Base-by-base conservation (phyloP, 2,113 vertebrate genomes). In the Trematocara variabile region DNA sequence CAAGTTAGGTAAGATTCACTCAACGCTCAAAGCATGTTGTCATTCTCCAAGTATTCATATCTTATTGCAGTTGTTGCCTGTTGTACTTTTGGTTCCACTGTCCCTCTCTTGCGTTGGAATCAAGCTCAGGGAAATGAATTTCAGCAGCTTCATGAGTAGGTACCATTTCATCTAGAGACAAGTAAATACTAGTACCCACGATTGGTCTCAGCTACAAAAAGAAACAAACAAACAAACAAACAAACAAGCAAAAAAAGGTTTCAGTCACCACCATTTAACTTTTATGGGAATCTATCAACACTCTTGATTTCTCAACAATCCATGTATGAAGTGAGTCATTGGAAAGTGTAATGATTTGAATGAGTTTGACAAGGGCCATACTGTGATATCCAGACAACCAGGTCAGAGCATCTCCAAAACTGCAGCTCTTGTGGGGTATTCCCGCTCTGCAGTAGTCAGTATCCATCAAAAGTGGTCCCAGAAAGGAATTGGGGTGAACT, bases 321-420 rank as follows among this genome's bases (percentile, higher is more conserved):
- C 25, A 5, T 30, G 0, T 48, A 48, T n/a, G 44, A 30, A 50
- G 14, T 0, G 0, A 75, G 6, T 75, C 22, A 73, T 7, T 18
- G 58, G 0, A 37, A 63, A 63, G 33, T 37, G 0, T 37, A 1
- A 63, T n/a, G 0, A 7, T 37, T n/a, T 1, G 58, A 63, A 34
- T 0, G 2, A 63, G 58, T 34, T 63, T 63, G 58, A 63, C 58
- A 63, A 34, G 30, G 9, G 58, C 30, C 30, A 63, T 6, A 63
- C 9, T n/a, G 16, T 37, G 9, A 34, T 63, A n/a, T 63, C 58
- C 16, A 34, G 58, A 63, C 16, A 2, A 3, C 30, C 30, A 6
- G 9, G 30, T 63, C 58, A 12, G 33, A 63, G 16, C 16, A 37
- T 63, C 30, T n/a, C 16, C 16, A 63, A 34, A 37, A 34, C 5